These are phyloP conservation scores for Prolemur simus DNA, from an alignment of 2,113 vertebrate genomes.

Conservation along the genomic window DNA sequence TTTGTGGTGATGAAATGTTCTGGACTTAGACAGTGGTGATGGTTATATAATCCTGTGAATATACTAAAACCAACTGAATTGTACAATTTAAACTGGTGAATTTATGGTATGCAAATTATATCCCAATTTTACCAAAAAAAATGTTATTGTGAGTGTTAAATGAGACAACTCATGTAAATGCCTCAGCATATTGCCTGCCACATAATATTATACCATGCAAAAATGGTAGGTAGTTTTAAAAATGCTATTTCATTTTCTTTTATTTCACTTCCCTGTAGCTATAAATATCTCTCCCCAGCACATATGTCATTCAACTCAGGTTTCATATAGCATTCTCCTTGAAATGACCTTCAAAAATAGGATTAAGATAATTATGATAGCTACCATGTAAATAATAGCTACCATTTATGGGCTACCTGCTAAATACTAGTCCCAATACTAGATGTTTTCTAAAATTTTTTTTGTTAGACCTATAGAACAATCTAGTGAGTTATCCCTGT, in stretches of 20 bases:
- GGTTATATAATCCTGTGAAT: background rate
- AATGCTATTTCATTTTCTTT: background rate
- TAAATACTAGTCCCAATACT: background rate
- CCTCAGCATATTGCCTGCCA: background rate
- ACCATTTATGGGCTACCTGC: background rate
- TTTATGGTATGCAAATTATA: background rate
- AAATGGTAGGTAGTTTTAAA: background rate
- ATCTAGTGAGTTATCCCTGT: background rate
- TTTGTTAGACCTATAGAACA: background rate
- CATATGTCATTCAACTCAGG: background rate
- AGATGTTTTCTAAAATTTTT: background rate
- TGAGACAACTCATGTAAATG: background rate
- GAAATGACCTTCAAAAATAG: constrained; percentile 12
- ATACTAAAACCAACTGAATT: background rate
- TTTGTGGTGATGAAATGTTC: background rate
- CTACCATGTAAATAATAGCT: background rate
- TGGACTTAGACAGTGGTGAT: background rate
- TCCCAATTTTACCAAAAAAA: background rate
- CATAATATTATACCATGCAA: background rate
- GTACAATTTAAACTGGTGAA: background rate
- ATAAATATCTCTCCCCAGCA: background rate
- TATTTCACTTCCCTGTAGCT: background rate
- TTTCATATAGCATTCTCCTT: background rate
- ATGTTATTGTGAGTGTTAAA: background rate
- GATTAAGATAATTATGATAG: background rate